Conservation (phyloP, 2,888 invertebrate species). For the Cremastobaeus sp. region DNA sequence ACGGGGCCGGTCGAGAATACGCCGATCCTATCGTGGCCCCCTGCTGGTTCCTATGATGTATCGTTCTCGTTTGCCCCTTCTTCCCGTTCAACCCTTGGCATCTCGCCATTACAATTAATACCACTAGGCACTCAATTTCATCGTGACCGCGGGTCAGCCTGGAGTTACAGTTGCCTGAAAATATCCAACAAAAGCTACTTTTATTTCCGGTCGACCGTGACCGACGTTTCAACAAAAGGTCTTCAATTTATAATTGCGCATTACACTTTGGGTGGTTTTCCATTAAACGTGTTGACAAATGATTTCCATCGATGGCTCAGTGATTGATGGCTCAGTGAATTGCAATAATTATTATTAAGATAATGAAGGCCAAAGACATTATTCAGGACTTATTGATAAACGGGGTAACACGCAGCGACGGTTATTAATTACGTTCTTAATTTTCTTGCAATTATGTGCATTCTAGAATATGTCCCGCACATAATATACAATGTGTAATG, state of each 20-base stretch:
- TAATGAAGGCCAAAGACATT: slow-evolving; percentile 30
- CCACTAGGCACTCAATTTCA: slow-evolving; percentile 60
- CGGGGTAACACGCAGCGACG: slow-evolving; percentile 10
- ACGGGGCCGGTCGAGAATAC: slow-evolving; percentile 70
- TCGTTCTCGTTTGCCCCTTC: slow-evolving; percentile 75
- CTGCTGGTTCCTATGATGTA: slow-evolving; percentile 76
- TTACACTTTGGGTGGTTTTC: slow-evolving; percentile 36
- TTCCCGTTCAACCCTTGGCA: slow-evolving; percentile 57
- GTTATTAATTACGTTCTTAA: slow-evolving; percentile 15
- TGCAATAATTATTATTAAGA: slow-evolving; percentile 35
- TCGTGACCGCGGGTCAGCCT: slow-evolving; percentile 53
- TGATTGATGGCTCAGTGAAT: slow-evolving; percentile 43
- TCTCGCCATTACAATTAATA: slow-evolving; percentile 58
- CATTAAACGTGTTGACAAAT: slow-evolving; percentile 52
- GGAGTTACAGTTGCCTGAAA: slow-evolving; percentile 43
- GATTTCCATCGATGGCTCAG: slow-evolving; percentile 39
- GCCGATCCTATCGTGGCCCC: slow-evolving; percentile 62
- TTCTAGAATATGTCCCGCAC: neutral
- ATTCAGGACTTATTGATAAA: slow-evolving; percentile 37
- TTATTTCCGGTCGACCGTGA: slow-evolving; percentile 39
- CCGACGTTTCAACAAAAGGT: slow-evolving; percentile 4
- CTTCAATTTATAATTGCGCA: slow-evolving; percentile 44
- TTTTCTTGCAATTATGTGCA: slow-evolving; percentile 7
- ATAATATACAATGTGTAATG: too few relatives aligned
- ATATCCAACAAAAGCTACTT: slow-evolving; percentile 44